Evolutionary conservation across 1,140 invertebrate genomes (phyloP), one percentile per base, ranked within the genome.

Genomic region (Aphelenchoides fujianensis): DNA sequence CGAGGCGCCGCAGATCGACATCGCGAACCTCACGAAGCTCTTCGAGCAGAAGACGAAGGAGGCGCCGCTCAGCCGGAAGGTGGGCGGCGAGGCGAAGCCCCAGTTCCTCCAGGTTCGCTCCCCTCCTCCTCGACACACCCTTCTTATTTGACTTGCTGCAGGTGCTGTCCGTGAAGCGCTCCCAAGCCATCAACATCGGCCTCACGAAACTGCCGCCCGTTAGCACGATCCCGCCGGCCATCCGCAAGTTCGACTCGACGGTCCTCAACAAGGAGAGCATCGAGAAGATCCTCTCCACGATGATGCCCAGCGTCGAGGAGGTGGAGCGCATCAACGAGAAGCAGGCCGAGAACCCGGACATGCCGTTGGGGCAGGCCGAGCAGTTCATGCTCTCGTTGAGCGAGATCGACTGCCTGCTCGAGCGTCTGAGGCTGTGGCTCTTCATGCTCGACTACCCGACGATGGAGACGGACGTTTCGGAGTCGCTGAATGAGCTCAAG

Each of bases 181-280:
- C 95, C 1, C 98, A 99, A 86, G 94, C 94, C 9, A 98, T 99
- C 76, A 99, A 98, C 85, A 99, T 99, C 81, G 94, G 94, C n/a
- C 93, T 99, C 90, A 99, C 95, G 7, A 97, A 97, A 85, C 86
- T 99, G 74, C 96, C 97, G 30, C 95, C 94, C 2, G 92, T 95
- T 1, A 82, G 86, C 35, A 93, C 94, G 1, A 99, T 99, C 71
- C 98, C 97, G 85, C 92, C 93, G 28, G 96, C 95, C 59, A 98
- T 99, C 77, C 87, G 98, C 75, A 98, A 98, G 88, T 98, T 98
- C 94, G 97, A 99, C 85, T 91, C 92, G 0, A 94, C 94, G 0
- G 95, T 99, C 66, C 94, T 99, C 87, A 98, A 96, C 78, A 88
- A 95, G 79, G 97, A 99, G 87, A 94, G 69, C 63, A 82, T 86